Evolutionary conservation across 92 coral and sea anemone genomes (phyloP), one percentile per base, ranked within the genome.

Genomic region (Anthopleura xanthogrammica): DNA sequence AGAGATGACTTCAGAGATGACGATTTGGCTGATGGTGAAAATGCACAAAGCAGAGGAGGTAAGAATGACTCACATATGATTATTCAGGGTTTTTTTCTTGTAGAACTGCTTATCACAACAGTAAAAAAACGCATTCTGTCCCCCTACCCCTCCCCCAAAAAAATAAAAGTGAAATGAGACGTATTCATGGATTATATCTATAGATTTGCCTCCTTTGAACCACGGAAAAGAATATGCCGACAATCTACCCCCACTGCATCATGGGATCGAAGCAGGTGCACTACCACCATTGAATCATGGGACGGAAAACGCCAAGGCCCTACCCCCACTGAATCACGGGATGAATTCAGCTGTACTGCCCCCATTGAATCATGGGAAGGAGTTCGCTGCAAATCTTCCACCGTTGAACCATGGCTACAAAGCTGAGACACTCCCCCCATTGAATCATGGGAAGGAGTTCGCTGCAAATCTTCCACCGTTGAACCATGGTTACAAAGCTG

Each of bases 221-320:
- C 90, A 87, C 55, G 93, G 78, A 20, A 66, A 36, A 24, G 83
- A 90, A 39, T 77, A 82, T 16, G 92, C 89, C 16, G 75, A 54
- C 72, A 86, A 82, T 80, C 94, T 93, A 12, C 97, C 98, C 19
- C 98, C 98, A 43, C 79, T 95, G 86, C 85, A 88, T 87, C 95
- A 92, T 65, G 98, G 87, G 16, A 84, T 90, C 80, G 93, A 85
- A 66, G 52, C 39, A 41, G 77, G 83, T 6, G 73, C 83, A 3
- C 83, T 95, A 1, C 95, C 98, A 55, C 98, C 95, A 43, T 75
- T 95, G 87, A 89, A 92, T 60, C 88, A 93, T 76, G 98, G 88
- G 24, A 81, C 79, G 42, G 85, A 78, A 54, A 87, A 79, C 83
- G 98, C 95, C 43, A 91, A 84, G 46, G 86, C 85, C 40, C 85